These are phyloP conservation scores for Pogonomyrmex californicus DNA, from an alignment of 1,140 invertebrate genomes.

Conservation along the genomic window DNA sequence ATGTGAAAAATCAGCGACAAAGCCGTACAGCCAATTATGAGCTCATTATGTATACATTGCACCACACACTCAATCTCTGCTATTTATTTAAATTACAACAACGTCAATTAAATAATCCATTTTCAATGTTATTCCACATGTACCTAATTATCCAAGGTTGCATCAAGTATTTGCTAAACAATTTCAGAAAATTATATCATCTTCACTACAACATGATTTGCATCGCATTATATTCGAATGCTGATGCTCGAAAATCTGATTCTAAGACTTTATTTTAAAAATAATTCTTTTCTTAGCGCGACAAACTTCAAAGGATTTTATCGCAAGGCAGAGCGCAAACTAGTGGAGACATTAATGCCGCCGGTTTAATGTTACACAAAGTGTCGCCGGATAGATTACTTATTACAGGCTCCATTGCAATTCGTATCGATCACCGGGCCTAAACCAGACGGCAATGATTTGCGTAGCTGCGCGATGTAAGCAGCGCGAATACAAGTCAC, in stretches of 20 bases:
- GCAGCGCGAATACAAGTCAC: conserved; percentile 34
- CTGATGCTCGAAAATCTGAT: background rate
- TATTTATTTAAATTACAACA: conserved; percentile 18
- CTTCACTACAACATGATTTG: background rate
- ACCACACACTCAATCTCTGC: background rate
- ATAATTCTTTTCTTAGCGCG: background rate
- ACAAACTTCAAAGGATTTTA: background rate
- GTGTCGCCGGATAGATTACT: background rate
- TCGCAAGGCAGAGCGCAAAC: background rate
- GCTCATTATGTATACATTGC: background rate
- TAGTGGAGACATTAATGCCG: background rate
- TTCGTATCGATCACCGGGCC: conserved; percentile 18
- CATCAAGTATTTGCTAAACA: background rate
- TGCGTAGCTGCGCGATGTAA: conserved; percentile 48
- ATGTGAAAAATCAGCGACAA: conserved; percentile 18
- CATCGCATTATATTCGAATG: too few species aligned
- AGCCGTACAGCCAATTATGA: conserved; percentile 17
- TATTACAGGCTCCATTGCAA: background rate
- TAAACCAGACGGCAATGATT: conserved; percentile 25
- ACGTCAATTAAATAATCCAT: background rate
- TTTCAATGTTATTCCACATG: background rate
- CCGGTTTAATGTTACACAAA: background rate
- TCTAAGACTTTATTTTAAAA: background rate
- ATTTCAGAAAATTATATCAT: background rate
- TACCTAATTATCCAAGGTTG: background rate